These are phyloP conservation scores for Ceratitis capitata DNA, from an alignment of 1,140 invertebrate species.

Conservation along the genomic window DNA sequence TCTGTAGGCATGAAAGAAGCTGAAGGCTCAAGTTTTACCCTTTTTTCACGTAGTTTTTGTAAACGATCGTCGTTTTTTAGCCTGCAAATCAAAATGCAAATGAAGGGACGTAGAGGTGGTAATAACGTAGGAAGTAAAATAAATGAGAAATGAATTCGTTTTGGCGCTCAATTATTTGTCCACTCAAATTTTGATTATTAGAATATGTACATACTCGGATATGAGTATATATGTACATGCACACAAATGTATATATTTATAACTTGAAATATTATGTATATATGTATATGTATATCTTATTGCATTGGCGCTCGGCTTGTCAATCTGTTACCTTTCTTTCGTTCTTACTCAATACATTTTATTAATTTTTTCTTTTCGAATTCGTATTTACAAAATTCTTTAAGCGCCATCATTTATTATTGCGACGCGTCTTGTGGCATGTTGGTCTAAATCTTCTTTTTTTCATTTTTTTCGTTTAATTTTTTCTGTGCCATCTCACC, in stretches of 20 bases:
- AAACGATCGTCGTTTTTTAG: too few species aligned
- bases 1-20: background rate
- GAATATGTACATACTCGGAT: background rate
- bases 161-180: background rate
- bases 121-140: background rate
- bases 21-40: background rate
- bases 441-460: constrained; percentile 5
- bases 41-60: background rate
- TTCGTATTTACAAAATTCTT: constrained; percentile 39
- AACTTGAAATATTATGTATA: background rate
- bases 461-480: background rate
- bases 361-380: background rate
- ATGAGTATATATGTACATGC: too few species aligned
- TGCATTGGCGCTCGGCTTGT: background rate
- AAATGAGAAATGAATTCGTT: background rate
- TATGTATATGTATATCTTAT: background rate
- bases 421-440: constrained; percentile 1
- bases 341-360: background rate
- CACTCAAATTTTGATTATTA: background rate
- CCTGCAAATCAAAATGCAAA: too few species aligned
- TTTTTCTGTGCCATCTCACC: background rate
- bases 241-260: background rate
- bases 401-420: constrained; percentile 65
- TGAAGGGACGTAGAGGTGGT: background rate
- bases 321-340: background rate